Conservation (phyloP, 2,888 invertebrate genomes). For the Mimumesa dahlbomi region DNA sequence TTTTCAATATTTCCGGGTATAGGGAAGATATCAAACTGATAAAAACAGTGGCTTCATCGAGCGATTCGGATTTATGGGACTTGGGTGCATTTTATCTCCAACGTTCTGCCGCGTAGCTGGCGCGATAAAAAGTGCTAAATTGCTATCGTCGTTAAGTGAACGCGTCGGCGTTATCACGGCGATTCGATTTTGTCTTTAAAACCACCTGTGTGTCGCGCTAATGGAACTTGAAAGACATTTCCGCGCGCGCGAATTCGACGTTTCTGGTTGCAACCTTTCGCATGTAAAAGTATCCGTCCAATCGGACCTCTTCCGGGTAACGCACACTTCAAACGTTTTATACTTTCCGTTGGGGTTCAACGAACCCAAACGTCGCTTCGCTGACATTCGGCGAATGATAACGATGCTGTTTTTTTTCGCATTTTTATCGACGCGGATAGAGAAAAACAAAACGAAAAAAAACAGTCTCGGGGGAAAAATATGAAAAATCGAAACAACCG, state of each 20-base stretch:
- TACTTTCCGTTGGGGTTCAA: constrained; percentile 7
- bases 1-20: too few species aligned
- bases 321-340: constrained; percentile 1
- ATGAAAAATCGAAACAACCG: too few species aligned
- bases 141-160: constrained; percentile 36
- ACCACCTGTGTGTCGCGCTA: constrained; percentile 27
- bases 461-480: too few species aligned
- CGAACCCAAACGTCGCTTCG: too few species aligned
- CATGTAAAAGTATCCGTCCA: background rate
- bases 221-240: constrained; percentile 48
- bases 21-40: too few species aligned
- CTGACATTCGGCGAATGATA: too few species aligned
- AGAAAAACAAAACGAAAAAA: too few species aligned
- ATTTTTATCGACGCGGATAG: too few species aligned
- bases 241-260: constrained; percentile 27
- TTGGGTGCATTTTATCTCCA: background rate
- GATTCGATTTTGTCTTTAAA: constrained; percentile 53
- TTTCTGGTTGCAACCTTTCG: constrained; percentile 22
- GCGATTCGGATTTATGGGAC: background rate
- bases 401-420: too few species aligned
- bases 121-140: constrained; percentile 38
- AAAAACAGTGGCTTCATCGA: too few species aligned
- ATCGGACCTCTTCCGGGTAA: background rate
- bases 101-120: background rate
- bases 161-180: constrained; percentile 31